Evolutionary conservation across 2,113 vertebrate species (phyloP), one percentile per base, ranked within the genome.

Genomic region (Sclerurus mexicanus): DNA sequence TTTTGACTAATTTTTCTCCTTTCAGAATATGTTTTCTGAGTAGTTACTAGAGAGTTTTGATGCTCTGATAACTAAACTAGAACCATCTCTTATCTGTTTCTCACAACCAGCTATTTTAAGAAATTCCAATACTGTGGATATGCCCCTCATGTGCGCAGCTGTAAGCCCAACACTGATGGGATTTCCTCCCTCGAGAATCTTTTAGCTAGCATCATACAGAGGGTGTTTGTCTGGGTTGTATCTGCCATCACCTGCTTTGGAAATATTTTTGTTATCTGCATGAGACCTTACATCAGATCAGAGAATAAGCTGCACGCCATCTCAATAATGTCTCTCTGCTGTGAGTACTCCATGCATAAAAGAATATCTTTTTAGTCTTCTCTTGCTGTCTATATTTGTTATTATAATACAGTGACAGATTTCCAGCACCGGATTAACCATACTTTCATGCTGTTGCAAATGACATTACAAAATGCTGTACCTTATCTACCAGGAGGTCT

Each of bases 121-220:
- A 99, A 99, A 96, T 99, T 99, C 98, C 99, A 99, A 96, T 99
- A 99, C 95, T 99, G 99, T 69, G 99, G 99, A 9, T 99, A 99
- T 21, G 99, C 99, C 10, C 99, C 99, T 24, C 99, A 99, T 2
- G 99, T 99, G 53, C 99, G 99, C 67, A 99, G 99, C 97, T 99
- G 99, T 93, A 99, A 99, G 78, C 99, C 99, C 62, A 99, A 99
- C 97, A 99, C 99, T 0, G 99, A 99, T 44, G 99, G 99, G 80
- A 99, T 99, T 93, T 99, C 99, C 3, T 99, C 99, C 49, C 98
- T 99, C 6, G 99, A 99, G 96, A 98, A 99, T 47, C 98, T 99
- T 75, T 97, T 99, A 96, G 99, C 99, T 42, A 99, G 98, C 97
- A 98, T 99, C 72, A 98, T 99, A 78, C 99, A 99, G 96, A 98